Evolutionary conservation across 2,113 vertebrate genomes (phyloP), one percentile per base, ranked within the genome.

Genomic region (Castor canadensis): DNA sequence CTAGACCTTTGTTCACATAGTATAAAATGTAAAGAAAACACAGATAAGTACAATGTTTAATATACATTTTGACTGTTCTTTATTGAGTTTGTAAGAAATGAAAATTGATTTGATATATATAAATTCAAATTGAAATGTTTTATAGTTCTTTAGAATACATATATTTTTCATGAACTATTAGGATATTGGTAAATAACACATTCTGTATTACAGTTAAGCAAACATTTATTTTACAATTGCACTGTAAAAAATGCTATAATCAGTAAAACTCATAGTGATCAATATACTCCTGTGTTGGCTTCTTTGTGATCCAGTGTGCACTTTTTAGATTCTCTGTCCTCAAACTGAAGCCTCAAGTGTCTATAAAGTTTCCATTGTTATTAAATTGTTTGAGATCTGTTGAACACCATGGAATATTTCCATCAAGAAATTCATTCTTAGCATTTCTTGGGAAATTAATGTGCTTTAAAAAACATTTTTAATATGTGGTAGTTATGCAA

Each of bases 221-320:
- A 77, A 3, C 2, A 43, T 43, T 80, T 20, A 60, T 54, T 69
- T 32, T 13, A 40, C 6, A 75, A 62, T 0, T 15, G 54, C 52
- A 16, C 3, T 81, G 16, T 12, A 3, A 30, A 40, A 79, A 58
- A 72, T 26, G 0, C 22, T 22, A 1, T 35, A 13, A 16, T 2
- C 4, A 56, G 2, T 20, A 76, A 32, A 47, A 1, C 4, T 69
- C 6, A 32, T 16, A 11, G 43, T 15, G 19, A 0, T 40, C 7
- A 47, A 17, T 12, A 17, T 45, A 9, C 1, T 6, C 16, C 10
- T 28, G 6, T 38, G 13, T 45, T 32, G 45, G 8, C 3, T 30
- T 38, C 35, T 40, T 40, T 32, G 16, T 22, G 10, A 43, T 45
- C 71, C 24, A 72, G 26, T 0, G 3, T 84, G 9, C 7, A 26